Conservation (phyloP, 1,140 invertebrate genomes). For the Laupala kohalensis region DNA sequence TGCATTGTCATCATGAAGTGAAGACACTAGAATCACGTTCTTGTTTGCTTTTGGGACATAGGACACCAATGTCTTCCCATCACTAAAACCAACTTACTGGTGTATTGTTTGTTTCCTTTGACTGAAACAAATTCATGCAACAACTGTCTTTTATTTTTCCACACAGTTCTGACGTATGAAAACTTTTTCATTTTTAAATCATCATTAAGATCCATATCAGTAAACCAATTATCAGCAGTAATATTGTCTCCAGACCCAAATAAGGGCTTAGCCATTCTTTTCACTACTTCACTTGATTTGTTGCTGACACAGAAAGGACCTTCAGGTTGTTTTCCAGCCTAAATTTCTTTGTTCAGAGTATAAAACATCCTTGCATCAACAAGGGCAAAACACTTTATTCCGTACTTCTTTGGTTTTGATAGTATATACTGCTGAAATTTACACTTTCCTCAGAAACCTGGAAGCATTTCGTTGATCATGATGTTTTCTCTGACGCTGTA, state of each 20-base stretch:
- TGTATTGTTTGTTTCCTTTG: too few relatives aligned
- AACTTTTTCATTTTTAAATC: not conserved
- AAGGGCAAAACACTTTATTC: conserved; percentile 26
- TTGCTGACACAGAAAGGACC: conserved; percentile 23
- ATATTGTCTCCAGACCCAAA: conserved; percentile 19
- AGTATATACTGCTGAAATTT: conserved; percentile 27
- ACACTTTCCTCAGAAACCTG: conserved; percentile 26
- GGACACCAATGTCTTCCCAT: too few relatives aligned
- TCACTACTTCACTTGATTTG: conserved; percentile 18
- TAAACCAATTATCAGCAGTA: conserved; percentile 25
- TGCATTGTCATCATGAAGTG: conserved; percentile 17
- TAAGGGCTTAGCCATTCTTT: conserved; percentile 17
- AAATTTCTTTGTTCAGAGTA: conserved; percentile 22
- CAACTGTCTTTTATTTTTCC: not conserved
- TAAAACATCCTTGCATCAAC: conserved; percentile 22
- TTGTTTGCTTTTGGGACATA: conserved; percentile 21
- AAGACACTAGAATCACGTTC: conserved; percentile 20
- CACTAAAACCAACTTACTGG: too few relatives aligned
- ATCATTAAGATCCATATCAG: not conserved
- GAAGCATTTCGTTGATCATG: conserved; percentile 25
- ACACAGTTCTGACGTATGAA: not conserved
- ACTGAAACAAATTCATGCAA: too few relatives aligned
- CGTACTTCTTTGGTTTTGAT: conserved; percentile 32
- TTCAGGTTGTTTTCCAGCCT: conserved; percentile 20
- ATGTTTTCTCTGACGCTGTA: not conserved